Conservation (phyloP, 2,797 vertebrate species). For the Pangasius mekongensis region DNA sequence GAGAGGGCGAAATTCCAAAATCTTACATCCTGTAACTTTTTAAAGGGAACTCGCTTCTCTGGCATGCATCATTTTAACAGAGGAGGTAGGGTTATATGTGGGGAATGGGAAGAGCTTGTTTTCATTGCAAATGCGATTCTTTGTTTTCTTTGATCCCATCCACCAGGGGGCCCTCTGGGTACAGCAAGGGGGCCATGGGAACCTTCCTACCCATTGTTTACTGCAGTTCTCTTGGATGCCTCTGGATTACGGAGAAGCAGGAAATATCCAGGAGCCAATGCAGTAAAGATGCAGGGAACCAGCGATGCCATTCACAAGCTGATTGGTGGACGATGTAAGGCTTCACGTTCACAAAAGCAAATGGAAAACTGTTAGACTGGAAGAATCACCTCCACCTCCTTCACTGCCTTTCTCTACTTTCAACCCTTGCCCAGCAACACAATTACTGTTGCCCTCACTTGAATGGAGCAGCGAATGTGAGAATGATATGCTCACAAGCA, state of each 20-base stretch:
- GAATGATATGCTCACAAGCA: slow-evolving; percentile 59
- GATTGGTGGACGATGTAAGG: slow-evolving; percentile 88
- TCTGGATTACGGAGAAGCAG: slow-evolving; percentile 80
- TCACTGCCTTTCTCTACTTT: slow-evolving; percentile 62
- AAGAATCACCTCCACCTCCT: slow-evolving; percentile 60
- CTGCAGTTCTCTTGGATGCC: slow-evolving; percentile 88
- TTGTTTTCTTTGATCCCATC: slow-evolving; percentile 70
- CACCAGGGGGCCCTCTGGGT: slow-evolving; percentile 84
- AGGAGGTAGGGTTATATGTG: not conserved
- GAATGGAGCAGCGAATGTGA: slow-evolving; percentile 47
- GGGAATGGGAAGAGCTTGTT: not conserved
- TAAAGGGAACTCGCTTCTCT: not conserved
- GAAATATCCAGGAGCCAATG: slow-evolving; percentile 65
- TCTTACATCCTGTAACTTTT: too few species aligned
- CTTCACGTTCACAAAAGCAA: slow-evolving; percentile 84
- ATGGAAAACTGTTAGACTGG: slow-evolving; percentile 69
- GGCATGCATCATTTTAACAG: not conserved
- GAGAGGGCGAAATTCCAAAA: not conserved
- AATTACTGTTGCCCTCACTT: slow-evolving; percentile 66
- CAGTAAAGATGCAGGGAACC: slow-evolving; percentile 79
- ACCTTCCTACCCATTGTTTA: slow-evolving; percentile 77
- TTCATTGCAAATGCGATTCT: slow-evolving; percentile 22
- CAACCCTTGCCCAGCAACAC: slow-evolving; percentile 60
- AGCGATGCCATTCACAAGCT: slow-evolving; percentile 85
- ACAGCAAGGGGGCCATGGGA: slow-evolving; percentile 77